Evolutionary conservation across 2,113 vertebrate genomes (phyloP), one percentile per base, ranked within the genome.

Genomic region (Oreochromis spilurus): DNA sequence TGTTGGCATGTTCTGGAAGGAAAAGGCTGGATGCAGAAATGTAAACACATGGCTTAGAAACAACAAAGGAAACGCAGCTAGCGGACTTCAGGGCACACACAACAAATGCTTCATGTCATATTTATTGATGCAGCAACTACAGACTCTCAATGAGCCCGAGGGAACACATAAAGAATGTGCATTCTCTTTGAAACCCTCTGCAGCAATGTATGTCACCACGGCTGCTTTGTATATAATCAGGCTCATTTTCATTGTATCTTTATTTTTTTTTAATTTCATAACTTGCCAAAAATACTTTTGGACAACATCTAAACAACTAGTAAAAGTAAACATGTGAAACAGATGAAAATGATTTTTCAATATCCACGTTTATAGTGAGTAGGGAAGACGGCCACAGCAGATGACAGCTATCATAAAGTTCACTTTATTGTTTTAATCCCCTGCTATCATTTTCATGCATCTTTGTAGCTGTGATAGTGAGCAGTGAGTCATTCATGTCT

Each of bases 151-250:
- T 48, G 31, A 65, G 60, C 86, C 86, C 10, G 19, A 43, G 75
- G 75, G 75, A 67, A 54, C 54, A 17, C 26, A 11, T 19, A 34
- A 81, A 77, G 1, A 40, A 1, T 26, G 6, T 26, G 77, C 5
- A 7, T 62, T 52, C 14, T 52, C 21, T 16, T 11, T 4, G 3
- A 82, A 38, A 75, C 34, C 60, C 52, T 79, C 34, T 86, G 57
- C 19, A 45, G 43, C 0, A 0, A 17, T 7, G 10, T 31, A 13
- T 50, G 24, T 19, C 43, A 0, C 43, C 16, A 11, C 3, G 0
- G 16, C 70, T 31, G 45, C 16, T 0, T 7, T 31, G 16, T 77
- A 50, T 31, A 31, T 12, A 31, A 77, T 17, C 26, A n/a, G 72
- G 11, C 72, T 77, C 45, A 31, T 50, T 31, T n/a, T 77, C 43